These are phyloP conservation scores for Ceratotherium simum DNA, from an alignment of 2,113 vertebrate species.

Conservation along the genomic window DNA sequence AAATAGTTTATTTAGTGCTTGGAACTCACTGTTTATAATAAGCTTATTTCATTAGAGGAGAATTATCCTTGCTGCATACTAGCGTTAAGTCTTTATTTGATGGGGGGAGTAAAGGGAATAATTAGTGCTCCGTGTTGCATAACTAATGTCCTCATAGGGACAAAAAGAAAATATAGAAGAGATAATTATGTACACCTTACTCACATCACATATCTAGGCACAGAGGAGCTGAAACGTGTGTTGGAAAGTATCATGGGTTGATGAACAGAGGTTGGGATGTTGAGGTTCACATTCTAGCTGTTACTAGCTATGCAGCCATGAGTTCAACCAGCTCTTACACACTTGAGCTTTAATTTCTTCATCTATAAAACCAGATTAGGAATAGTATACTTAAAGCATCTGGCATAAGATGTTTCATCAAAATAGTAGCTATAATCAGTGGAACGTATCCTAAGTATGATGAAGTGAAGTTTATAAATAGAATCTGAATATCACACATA, in stretches of 20 bases:
- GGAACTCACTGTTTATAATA: background rate
- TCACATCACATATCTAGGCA: background rate
- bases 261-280: background rate
- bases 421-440: background rate
- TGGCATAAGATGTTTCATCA: background rate
- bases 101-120: background rate
- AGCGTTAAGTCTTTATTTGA: conserved; percentile 40
- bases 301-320: background rate
- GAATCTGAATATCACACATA: background rate
- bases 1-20: conserved; percentile 10
- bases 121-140: background rate
- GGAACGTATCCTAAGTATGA: background rate
- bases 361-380: background rate
- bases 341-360: background rate
- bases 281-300: background rate
- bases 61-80: conserved; percentile 5
- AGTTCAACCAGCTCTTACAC: background rate
- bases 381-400: background rate
- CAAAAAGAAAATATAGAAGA: background rate
- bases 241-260: background rate
- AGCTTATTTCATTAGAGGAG: background rate
- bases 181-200: background rate
- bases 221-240: background rate
- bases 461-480: background rate
- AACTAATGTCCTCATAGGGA: background rate